These are phyloP conservation scores for Eristalinus aeneus DNA, from an alignment of 2,888 invertebrate species.

Conservation along the genomic window DNA sequence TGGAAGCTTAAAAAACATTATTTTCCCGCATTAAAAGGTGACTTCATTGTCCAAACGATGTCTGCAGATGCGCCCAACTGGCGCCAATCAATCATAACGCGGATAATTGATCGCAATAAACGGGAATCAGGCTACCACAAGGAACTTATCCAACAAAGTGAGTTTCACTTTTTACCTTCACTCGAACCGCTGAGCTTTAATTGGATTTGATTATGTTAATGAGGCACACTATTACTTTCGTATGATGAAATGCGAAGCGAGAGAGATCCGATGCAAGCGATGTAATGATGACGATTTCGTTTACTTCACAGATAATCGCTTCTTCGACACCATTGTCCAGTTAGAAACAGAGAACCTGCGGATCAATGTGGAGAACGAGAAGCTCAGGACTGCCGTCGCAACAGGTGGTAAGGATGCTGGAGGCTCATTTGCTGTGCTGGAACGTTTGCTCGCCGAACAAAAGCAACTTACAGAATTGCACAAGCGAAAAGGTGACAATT, in stretches of 20 bases:
- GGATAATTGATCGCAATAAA: conserved; percentile 88
- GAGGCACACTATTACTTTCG: background rate
- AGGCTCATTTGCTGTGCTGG: conserved; percentile 86
- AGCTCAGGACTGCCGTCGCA: conserved; percentile 85
- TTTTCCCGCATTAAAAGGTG: conserved; percentile 3
- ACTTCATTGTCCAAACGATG: conserved; percentile 73
- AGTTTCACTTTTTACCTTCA: conserved; percentile 79
- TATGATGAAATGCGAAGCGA: background rate
- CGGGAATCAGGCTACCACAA: conserved; percentile 88
- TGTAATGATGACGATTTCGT: background rate
- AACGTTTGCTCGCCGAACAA: conserved; percentile 92
- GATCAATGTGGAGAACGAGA: conserved; percentile 92
- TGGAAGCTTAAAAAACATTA: background rate
- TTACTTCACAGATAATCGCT: conserved; percentile 87
- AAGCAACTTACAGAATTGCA: conserved; percentile 96
- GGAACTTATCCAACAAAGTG: conserved; percentile 91
- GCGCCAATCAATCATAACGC: conserved; percentile 87
- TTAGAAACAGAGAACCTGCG: conserved; percentile 92
- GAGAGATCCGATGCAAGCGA: background rate
- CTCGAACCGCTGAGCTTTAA: background rate
- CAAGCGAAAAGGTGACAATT: conserved; percentile 93
- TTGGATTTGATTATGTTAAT: conserved; percentile 63
- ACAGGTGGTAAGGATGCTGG: conserved; percentile 77
- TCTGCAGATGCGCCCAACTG: conserved; percentile 82
- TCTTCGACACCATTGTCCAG: conserved; percentile 91